Base-by-base conservation (phyloP, 2,797 vertebrate genomes). In the Falco rusticolus region DNA sequence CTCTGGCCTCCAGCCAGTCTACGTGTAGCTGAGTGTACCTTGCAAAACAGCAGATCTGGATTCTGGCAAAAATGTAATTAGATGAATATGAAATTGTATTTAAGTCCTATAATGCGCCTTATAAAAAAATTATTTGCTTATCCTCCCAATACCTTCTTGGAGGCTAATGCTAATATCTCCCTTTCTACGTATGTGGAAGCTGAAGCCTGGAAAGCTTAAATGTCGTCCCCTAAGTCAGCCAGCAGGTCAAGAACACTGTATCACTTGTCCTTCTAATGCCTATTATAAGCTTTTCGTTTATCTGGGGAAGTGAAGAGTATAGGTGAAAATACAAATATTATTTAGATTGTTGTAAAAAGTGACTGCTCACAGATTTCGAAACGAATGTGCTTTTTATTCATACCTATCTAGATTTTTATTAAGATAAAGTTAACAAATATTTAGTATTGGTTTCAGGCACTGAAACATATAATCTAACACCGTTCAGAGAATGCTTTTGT, bases 301-400 rank as follows among this genome's bases (percentile, higher is more conserved):
- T 74, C 48, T 74, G 63, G 54, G 29, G 45, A 83, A 78, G 51
- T 65, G 28, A 81, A 71, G 16, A 34, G 18, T 41, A 37, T n/a
- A 60, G 64, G 21, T 7, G 0, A 93, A 92, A 93, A 65, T 41
- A 72, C 15, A 43, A 78, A 84, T 78, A 51, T 33, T 95, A 47
- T 60, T 95, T 92, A 65, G 37, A 39, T 84, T 68, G 63, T 53
- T 95, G 87, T 60, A 76, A 93, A 90, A 84, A 48, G 17, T 75
- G 72, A 50, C 56, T 81, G 63, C n/a, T 61, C 63, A 61, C 33
- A 70, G 50, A 29, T 91, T 90, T 84, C 83, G 56, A 83, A 72
- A 78, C 7, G 3, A 51, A 78, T 29, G 15, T 72, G 26, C 1
- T 72, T 91, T 81, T 88, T 79, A 51, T 93, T 93, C 3, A 2